Evolutionary conservation across 2,797 vertebrate species (phyloP), one percentile per base, ranked within the genome.

Genomic region (Hirundo rustica): DNA sequence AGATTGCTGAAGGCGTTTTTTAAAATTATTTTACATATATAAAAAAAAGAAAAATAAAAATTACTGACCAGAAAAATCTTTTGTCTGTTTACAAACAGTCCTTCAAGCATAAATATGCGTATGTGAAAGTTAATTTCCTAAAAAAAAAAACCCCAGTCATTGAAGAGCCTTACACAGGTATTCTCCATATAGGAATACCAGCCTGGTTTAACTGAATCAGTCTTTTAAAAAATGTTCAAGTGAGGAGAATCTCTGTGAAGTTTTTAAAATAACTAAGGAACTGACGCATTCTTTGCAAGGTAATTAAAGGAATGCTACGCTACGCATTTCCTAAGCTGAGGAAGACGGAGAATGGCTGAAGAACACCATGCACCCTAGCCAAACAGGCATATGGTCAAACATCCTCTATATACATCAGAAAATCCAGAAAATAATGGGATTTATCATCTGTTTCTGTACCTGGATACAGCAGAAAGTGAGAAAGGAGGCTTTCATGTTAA

Each of bases 371-470:
- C 54, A 64, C 32, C 67, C 62, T n/a, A 80, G 79, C 54, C 17
- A 60, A 45, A 45, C 22, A 85, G 22, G 32, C 66, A n/a, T 13
- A 65, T 26, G 82, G 76, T 64, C 32, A 61, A 80, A 54, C 4
- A 7, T 45, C 51, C 40, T 68, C 58, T 50, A 5, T 2, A 38
- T 13, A 13, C 47, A 34, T 7, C 16, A 32, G 32, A 60, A 71
- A 80, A 58, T 4, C 57, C 57, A 18, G 68, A 64, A 92, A 93
- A 78, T 29, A 85, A 88, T 5, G 13, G 22, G 38, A 7, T 76
- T 96, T 85, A 83, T 85, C 85, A 94, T 90, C 68, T 83, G 66
- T 61, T 83, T 92, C 88, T 40, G 50, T 23, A 50, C 79, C 79
- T 62, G 38, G 16, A 72, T 29, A 36, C 23, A 71, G 38, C 38